Evolutionary conservation across 2,888 invertebrate species (phyloP), one percentile per base, ranked within the genome.

Genomic region (Synanthedon andrenaeformis): DNA sequence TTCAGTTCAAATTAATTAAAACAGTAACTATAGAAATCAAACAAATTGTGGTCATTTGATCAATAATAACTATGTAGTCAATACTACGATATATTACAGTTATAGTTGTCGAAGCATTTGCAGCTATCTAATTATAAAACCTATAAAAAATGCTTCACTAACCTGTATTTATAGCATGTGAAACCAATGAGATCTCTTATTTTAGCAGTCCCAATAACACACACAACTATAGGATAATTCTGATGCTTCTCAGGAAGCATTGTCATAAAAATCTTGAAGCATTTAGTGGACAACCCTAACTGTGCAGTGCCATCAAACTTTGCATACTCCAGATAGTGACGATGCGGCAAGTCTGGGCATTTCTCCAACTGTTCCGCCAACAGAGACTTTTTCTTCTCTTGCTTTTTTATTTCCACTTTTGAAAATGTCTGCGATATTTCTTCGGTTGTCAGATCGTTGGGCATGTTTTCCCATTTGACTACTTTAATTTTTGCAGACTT

Each of bases 101-200:
- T 17, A 2, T 17, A 17, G 17, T 17, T 17, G 2, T 17, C 17
- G 17, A 17, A 17, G 2, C 17, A 17, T 17, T 17, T 17, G 17
- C 17, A 17, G 17, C 17, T 17, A 17, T 17, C 17, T 17, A 17
- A 17, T 17, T 17, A 17, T 17, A 17, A 10, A 35, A 35, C 35
- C 35, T 35, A 35, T 35, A 10, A 35, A 35, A 35, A 35, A 10
- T 35, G 10, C 35, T 45, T 45, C 13, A 45, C 45, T 14, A 6
- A 87, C 91, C 91, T 85, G 90, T 91, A 93, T 85, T 95, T 94
- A 74, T 95, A 96, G 82, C 97, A 95, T 66, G 95, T 95, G 54
- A 98, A 91, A 42, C 98, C 98, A 72, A 98, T 95, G 41, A 98
- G 90, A 74, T 98, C 97, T 65, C 91, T 89, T 54, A 98, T 95